Evolutionary conservation across 2,113 vertebrate species (phyloP).

Genomic region (Pipra filicauda): DNA sequence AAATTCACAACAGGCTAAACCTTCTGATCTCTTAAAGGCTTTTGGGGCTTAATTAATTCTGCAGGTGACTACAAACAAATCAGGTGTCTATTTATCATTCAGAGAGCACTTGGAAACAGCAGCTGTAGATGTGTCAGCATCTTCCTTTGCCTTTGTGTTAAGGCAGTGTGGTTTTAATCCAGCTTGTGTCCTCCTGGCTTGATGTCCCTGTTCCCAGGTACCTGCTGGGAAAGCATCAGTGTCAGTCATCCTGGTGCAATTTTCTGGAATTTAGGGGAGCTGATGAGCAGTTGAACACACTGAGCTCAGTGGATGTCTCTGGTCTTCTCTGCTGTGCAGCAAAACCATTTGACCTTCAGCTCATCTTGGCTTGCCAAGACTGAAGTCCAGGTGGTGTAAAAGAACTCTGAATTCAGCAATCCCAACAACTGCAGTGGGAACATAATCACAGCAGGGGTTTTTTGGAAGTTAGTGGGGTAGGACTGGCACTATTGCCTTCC

Average conservation of each 20-base stretch:
- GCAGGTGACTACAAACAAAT: neutral
- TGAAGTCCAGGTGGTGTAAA: neutral
- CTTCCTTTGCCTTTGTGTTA: neutral
- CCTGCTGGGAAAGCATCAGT: neutral
- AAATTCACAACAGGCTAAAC: neutral
- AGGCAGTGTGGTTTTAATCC: neutral
- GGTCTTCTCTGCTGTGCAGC: neutral
- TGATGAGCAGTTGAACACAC: neutral
- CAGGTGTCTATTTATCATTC: neutral
- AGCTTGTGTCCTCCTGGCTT: neutral
- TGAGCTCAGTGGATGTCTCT: neutral
- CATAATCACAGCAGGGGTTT: neutral
- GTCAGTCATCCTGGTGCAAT: neutral
- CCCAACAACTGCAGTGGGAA: neutral
- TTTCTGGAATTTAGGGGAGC: neutral
- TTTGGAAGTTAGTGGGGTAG: neutral
- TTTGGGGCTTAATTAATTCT: neutral
- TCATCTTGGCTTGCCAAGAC: neutral
- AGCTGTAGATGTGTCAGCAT: neutral
- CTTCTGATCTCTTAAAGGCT: slow-evolving; percentile 3
- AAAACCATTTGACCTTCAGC: neutral
- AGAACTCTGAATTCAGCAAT: neutral
- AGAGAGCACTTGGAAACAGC: neutral
- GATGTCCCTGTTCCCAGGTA: neutral
- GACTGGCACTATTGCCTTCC: neutral